phyloP scores from a whole-genome alignment of 1,140 invertebrate genomes.

The Macrosteles quadrilineatus region DNA sequence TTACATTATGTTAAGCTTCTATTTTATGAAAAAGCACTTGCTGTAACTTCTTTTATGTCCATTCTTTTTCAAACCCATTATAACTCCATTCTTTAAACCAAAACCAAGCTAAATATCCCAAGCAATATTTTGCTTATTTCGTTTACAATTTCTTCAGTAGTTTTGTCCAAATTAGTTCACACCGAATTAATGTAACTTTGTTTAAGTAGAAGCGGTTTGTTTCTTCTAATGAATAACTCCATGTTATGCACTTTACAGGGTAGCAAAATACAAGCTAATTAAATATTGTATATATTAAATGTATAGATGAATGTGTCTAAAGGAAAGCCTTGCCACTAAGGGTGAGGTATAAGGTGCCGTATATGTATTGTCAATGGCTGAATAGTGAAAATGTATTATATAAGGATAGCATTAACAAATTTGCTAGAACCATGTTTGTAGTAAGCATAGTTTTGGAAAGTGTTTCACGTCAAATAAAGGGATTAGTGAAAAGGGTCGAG shows the following conservation, averaged over 20 bases:
- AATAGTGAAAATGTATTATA: slow-evolving; percentile 28
- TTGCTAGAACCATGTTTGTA: slow-evolving; percentile 27
- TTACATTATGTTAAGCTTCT: no score
- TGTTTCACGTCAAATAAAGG: slow-evolving; percentile 31
- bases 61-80: no score
- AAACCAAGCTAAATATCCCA: neutral
- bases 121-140: neutral
- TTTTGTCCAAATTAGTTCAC: neutral
- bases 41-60: no score
- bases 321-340: neutral
- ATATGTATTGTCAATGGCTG: slow-evolving; percentile 15
- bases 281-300: slow-evolving; percentile 19
- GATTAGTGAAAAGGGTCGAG: neutral
- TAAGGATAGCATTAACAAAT: slow-evolving; percentile 15
- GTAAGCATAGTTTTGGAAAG: slow-evolving; percentile 29
- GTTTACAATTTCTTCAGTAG: neutral
- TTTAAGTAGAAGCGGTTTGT: neutral
- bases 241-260: slow-evolving; percentile 30
- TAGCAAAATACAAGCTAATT: slow-evolving; percentile 31
- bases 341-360: neutral
- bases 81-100: no score
- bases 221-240: neutral
- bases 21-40: no score
- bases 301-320: slow-evolving; percentile 15
- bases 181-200: neutral